Base-by-base conservation (phyloP, 2,113 vertebrate species). In the Triplophysa rosa region DNA sequence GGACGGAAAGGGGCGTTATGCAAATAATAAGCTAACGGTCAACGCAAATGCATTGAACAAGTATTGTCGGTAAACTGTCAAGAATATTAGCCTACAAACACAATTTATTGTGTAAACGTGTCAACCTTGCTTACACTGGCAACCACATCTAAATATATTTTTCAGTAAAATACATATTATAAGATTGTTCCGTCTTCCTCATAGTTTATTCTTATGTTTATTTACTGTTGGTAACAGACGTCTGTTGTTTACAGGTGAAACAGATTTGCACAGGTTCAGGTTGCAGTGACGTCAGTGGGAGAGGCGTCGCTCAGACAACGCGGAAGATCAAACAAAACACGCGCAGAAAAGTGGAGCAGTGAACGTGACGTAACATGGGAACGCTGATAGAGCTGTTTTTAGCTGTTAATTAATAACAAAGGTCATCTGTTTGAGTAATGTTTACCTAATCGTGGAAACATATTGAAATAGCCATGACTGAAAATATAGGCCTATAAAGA, bases 321-420 rank as follows among this genome's bases (percentile, higher is more conserved):
- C 63, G 75, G 84, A 88, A 87, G 87, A 85, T 92, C 88, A 80
- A 89, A 83, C 90, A 92, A 88, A 93, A 94, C 90, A 94, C 0
- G 21, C 82, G 82, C 81, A 45, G 82, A 78, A 81, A 85, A 87
- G 62, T 78, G 12, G 54, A 80, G 78, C 70, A 63, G 64, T 40
- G 58, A 62, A 56, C 14, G 7, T 49, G 73, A 76, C 52, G 69
- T 72, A 65, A 67, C 83, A n/a, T 83, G 56, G 78, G 78, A 84
- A 58, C 61, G 79, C 82, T 82, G 85, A 83, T 67, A 62, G 49
- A 49, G 42, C 77, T 78, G 14, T 77, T 80, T 84, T 75, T 63
- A 21, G 10, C 52, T 56, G 64, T 65, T 82, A 79, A 79, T 79
- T 2, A 70, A 33, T 37, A 83, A 56, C 77, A 64, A 33, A 47